A percentile compares a stretch with the other conserved stretches of the same genome.
Evolutionary conservation across 2,888 invertebrate genomes (phyloP).

Genomic region (Cephalotes varians): DNA sequence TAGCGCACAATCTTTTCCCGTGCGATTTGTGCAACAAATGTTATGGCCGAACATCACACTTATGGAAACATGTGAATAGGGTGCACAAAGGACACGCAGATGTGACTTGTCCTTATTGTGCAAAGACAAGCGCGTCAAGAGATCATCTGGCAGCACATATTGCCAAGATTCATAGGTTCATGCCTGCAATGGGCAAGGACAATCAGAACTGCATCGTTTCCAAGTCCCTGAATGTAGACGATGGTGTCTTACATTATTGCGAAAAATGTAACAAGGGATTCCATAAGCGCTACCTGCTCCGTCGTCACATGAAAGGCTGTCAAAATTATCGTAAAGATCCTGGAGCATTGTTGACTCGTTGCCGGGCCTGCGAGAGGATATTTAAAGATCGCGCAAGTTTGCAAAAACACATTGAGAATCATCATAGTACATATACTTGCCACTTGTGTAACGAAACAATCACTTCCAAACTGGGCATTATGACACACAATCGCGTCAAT

Average conservation of each 20-base stretch:
- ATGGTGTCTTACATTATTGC: conserved; percentile 86
- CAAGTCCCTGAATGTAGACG: conserved; percentile 84
- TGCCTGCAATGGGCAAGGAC: conserved; percentile 81
- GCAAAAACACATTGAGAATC: conserved; percentile 87
- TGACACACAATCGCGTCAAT: conserved; percentile 87
- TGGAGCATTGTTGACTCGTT: conserved; percentile 86
- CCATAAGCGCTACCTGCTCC: conserved; percentile 87
- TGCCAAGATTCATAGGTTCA: conserved; percentile 86
- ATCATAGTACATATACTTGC: conserved; percentile 87
- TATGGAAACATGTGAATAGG: conserved; percentile 89
- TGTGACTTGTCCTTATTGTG: conserved; percentile 88
- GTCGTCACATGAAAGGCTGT: conserved; percentile 88
- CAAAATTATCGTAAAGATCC: conserved; percentile 86
- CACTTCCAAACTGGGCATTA: conserved; percentile 87
- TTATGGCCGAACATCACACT: conserved; percentile 88
- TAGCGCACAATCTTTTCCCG: conserved; percentile 87
- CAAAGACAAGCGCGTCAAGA: conserved; percentile 88
- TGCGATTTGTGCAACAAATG: conserved; percentile 89
- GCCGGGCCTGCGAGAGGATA: conserved; percentile 87
- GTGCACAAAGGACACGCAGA: conserved; percentile 88
- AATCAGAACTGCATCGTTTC: conserved; percentile 81
- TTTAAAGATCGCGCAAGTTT: conserved; percentile 87
- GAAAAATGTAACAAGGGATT: conserved; percentile 88
- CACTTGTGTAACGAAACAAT: conserved; percentile 87
- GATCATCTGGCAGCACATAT: conserved; percentile 88